Conservation (phyloP, 2,113 vertebrate species). For the Pantherophis guttatus region DNA sequence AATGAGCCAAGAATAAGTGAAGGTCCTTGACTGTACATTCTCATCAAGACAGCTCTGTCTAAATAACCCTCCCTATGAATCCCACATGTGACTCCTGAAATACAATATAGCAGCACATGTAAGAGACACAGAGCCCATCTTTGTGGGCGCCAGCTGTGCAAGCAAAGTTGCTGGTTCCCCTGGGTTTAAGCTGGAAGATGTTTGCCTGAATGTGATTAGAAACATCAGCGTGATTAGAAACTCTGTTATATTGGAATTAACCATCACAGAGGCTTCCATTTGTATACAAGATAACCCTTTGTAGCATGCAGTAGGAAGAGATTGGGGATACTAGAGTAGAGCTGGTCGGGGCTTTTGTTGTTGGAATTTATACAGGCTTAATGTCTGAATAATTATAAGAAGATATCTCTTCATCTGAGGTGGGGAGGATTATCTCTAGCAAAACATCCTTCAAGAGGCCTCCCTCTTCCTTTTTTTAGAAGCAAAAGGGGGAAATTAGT, state of each 20-base stretch:
- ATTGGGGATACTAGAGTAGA: not conserved
- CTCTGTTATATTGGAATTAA: not conserved
- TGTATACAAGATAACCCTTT: not conserved
- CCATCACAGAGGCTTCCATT: not conserved
- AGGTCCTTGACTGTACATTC: not conserved
- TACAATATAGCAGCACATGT: not conserved
- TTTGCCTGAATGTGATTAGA: not conserved
- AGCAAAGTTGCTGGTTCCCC: not conserved
- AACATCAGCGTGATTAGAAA: not conserved
- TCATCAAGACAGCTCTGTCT: not conserved
- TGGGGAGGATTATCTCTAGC: not conserved
- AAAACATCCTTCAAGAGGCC: not conserved
- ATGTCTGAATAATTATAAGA: not conserved
- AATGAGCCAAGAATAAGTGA: not conserved
- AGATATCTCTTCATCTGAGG: not conserved
- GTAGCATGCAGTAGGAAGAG: not conserved
- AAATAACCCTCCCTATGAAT: not conserved
- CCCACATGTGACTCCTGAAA: not conserved
- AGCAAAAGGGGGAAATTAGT: not conserved
- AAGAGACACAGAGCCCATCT: not conserved
- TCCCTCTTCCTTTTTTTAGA: not conserved
- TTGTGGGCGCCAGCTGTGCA: not conserved
- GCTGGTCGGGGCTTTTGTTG: not conserved
- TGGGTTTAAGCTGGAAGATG: not conserved
- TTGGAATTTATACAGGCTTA: not conserved